Base-by-base conservation (phyloP, 1,140 invertebrate genomes). In the Psix sp. region DNA sequence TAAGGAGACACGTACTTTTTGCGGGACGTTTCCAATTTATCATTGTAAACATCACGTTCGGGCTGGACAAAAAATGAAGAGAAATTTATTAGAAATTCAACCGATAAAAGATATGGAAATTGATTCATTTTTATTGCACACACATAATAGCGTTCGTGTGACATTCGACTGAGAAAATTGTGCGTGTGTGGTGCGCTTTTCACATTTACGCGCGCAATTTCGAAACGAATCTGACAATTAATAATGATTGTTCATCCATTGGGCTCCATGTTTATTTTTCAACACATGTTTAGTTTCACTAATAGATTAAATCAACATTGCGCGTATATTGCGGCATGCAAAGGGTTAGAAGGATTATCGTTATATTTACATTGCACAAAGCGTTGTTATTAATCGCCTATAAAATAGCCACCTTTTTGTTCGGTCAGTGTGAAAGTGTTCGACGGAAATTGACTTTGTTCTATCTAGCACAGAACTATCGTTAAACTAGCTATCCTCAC, bases 311-410 rank as follows among this genome's bases (percentile, higher is more conserved):
- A 45, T 29, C 18, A n/a, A 24, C 18, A 15, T 3, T 24, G 3
- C 35, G 38, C 9, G 38, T 15, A 10, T 17, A 5, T 5, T 24
- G 17, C 18, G 18, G 14, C 2, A 13, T 10, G 33, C n/a, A 35
- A 26, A 29, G 35, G 33, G 33, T 48, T 59, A 59, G 39, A 39
- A 59, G 35, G 54, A 59, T 59, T 46, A 59, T 59, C 54, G 42
- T 59, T 59, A 59, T 17, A 59, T 59, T 59, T 59, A 59, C 54
- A 48, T 46, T 21, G 11, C 42, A 14, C 39, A 46, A 59, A 48
- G 33, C 33, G 10, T 16, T 11, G 7, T 48, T 46, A 48, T 60
- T 60, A 40, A 21, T 16, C 9, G 21, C 39, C 33, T 16, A 38
- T 59, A 38, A 29, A 42, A 56, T 38, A 46, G 17, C 20, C 21